Evolutionary conservation across 2,797 vertebrate genomes (phyloP), one percentile per base, ranked within the genome.

Genomic region (Aselliscus stoliczkanus): DNA sequence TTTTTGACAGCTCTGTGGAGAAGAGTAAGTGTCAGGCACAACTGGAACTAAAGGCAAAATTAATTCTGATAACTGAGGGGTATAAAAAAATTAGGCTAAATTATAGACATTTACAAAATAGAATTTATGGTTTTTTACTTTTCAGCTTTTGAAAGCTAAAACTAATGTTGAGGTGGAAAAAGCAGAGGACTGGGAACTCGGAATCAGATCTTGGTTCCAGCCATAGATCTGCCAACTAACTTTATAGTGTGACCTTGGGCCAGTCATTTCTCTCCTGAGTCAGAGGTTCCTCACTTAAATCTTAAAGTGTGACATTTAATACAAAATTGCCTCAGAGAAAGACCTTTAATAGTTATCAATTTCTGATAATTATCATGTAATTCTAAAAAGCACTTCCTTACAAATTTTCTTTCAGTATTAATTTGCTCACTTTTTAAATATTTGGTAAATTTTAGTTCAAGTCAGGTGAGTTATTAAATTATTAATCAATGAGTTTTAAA

Each of bases 41-140:
- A 70, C 18, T 69, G 27, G 7, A 89, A 91, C n/a, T 67, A 62
- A 91, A 72, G 52, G 62, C 44, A 87, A 94, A 93, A 96, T 79
- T 88, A 83, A 90, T 73, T 58, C 70, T 79, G 20, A 87, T 84
- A 31, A 94, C 10, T 60, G 9, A 88, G n/a, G 50, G 31, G 39
- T 81, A 21, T 52, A 73, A 91, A 64, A 79, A 95, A 97, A 85
- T 65, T 7, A 88, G 88, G 58, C 18, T 89, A 56, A 92, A 88
- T 79, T 50, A 83, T 7, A 80, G 75, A 80, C 5, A 76, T 10
- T 80, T 76, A 34, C 39, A 88, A 92, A 91, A 95, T 1, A 64
- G 50, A 90, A 73, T 50, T 31, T 79, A 27, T 82, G 73, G 42
- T 90, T 90, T 92, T 47, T 92, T 81, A 88, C 54, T 92, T 84